Evolutionary conservation across 2,888 invertebrate species (phyloP).

Genomic region (Protodeltote pygarga): DNA sequence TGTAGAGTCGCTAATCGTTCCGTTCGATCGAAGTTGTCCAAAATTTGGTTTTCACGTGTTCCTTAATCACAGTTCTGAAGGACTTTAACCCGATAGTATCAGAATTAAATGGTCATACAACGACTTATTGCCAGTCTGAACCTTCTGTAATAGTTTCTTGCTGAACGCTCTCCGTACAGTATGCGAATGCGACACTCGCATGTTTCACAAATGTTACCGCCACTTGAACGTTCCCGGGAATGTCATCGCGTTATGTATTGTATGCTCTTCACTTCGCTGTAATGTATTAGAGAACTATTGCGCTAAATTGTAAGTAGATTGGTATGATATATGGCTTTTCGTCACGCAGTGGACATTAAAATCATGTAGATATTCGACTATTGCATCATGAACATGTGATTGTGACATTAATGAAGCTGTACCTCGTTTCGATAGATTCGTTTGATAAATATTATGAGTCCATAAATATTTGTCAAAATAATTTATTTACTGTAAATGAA

Average conservation of each 20-base stretch:
- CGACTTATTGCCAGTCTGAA: no score
- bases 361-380: slow-evolving; percentile 3
- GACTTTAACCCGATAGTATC: no score
- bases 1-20: no score
- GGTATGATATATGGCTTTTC: not conserved
- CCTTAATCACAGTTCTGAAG: no score
- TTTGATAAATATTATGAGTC: no score
- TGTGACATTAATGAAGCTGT: not conserved
- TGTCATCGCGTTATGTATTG: not conserved
- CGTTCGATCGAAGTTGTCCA: no score
- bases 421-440: no score
- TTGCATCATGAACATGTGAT: not conserved
- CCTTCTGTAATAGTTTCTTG: slow-evolving; percentile 7
- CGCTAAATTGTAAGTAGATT: slow-evolving; percentile 3
- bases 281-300: not conserved
- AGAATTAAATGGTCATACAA: no score
- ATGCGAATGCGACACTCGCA: slow-evolving; percentile 2
- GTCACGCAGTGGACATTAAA: not conserved
- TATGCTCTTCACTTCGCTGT: no score
- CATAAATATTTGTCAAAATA: no score
- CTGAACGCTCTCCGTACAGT: not conserved
- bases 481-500: no score
- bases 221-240: slow-evolving; percentile 5
- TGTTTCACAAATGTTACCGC: slow-evolving; percentile 15
- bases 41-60: no score